Evolutionary conservation across 2,113 vertebrate genomes (phyloP).

Genomic region (Formicarius rufipectus): DNA sequence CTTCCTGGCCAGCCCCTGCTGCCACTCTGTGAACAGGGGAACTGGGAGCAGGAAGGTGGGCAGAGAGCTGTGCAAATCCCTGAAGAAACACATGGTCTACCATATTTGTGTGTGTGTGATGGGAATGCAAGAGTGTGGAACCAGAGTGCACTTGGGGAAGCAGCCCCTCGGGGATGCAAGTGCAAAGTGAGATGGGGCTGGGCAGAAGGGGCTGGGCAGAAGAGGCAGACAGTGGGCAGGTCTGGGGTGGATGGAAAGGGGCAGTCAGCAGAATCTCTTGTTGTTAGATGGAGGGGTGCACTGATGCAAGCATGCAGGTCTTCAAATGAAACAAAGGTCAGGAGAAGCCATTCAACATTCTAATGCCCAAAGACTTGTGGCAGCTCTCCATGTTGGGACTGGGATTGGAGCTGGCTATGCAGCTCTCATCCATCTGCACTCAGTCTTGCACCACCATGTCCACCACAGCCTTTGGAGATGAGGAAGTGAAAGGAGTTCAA

Average conservation of each 20-base stretch:
- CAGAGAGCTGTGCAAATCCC: not conserved
- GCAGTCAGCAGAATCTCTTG: not conserved
- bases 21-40: not conserved
- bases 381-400: rapidly evolving
- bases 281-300: not conserved
- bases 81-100: not conserved
- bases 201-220: not conserved
- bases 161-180: not conserved
- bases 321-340: not conserved
- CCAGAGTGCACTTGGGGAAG: rapidly evolving
- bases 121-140: not conserved
- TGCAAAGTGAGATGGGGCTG: not conserved
- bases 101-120: rapidly evolving
- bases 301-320: not conserved
- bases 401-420: not conserved
- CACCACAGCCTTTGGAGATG: not conserved
- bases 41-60: not conserved
- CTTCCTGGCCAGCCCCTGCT: not conserved
- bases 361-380: not conserved
- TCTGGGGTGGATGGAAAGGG: not conserved
- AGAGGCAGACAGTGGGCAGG: not conserved
- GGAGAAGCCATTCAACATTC: not conserved
- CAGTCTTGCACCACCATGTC: not conserved
- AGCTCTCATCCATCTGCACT: rapidly evolving
- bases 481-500: not conserved